These are phyloP conservation scores for Ectemnius lituratus DNA, from an alignment of 2,888 invertebrate genomes.

Conservation along the genomic window DNA sequence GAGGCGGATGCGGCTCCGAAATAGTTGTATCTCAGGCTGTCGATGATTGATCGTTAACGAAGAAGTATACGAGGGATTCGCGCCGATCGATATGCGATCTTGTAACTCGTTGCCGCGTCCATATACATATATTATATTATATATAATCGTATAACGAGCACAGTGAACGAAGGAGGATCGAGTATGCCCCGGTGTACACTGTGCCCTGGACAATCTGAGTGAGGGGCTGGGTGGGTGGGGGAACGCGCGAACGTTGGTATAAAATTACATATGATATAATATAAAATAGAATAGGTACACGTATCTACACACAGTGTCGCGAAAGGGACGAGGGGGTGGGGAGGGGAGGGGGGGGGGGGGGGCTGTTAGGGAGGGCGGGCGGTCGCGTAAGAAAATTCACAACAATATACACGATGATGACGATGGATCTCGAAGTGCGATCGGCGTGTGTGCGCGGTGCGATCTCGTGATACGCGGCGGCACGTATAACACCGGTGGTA, in stretches of 20 bases:
- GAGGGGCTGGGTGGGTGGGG: not conserved
- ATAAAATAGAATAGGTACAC: slow-evolving; percentile 22
- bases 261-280: slow-evolving; percentile 52
- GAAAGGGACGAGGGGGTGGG: not conserved
- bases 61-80: slow-evolving; percentile 28
- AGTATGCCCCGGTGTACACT: not conserved
- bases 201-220: not conserved
- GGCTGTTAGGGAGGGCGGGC: not conserved
- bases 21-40: not conserved
- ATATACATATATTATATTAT: slow-evolving; percentile 41
- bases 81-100: slow-evolving; percentile 45
- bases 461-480: not conserved
- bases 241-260: not conserved
- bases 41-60: slow-evolving; percentile 1
- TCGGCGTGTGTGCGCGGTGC: no score
- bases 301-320: slow-evolving; percentile 1
- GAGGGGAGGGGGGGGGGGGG: not conserved
- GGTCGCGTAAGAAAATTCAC: slow-evolving; percentile 56
- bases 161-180: slow-evolving; percentile 7
- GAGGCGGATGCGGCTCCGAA: slow-evolving; percentile 2
- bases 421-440: slow-evolving; percentile 2
- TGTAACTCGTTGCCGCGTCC: slow-evolving; percentile 33
- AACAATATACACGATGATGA: slow-evolving; percentile 55
- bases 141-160: slow-evolving; percentile 28
- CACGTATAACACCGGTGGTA: slow-evolving; percentile 22